Base-by-base conservation (phyloP, 2,797 vertebrate species). In the Philypnodon macrostomus region DNA sequence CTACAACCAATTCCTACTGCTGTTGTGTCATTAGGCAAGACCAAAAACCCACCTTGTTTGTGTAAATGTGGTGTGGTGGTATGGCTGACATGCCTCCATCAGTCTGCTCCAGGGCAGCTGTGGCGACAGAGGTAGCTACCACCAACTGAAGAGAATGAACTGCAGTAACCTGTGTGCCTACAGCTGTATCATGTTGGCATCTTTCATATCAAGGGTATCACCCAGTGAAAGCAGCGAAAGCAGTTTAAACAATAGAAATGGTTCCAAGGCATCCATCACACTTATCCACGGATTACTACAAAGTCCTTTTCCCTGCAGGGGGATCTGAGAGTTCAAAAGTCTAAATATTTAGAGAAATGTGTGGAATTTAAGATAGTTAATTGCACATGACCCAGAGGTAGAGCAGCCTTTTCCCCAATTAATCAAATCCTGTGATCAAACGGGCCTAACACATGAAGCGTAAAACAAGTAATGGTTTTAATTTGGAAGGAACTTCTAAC, bases 311-410 rank as follows among this genome's bases (percentile, higher is more conserved):
- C 71, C 39, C 53, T 17, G 33, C 46, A 29, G 40, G 47, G 54
- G 83, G 74, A 81, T 84, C 41, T 83, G 85, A 85, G 65, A 26
- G 17, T 63, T 67, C 32, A 53, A 42, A 35, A 48, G 40, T 83
- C 59, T 36, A 81, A 88, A 81, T 58, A 79, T 81, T 80, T 63
- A 58, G 35, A 58, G 45, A 80, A 80, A 78, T 85, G 45, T 73
- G 53, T 52, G 73, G 77, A 84, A 84, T 80, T 79, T 56, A 76
- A 72, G 55, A 29, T 30, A 61, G 34, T 65, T 85, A 77, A 87
- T 79, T 84, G 72, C 40, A 4, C 44, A 55, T 57, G 69, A 81
- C 83, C 78, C 48, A 6, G 32, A 58, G 70, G 72, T 49, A 41
- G 16, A 61, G 30, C 48, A 50, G 4, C 60, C 44, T 73, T 84